Evolutionary conservation across 2,113 vertebrate genomes (phyloP).

Genomic region (Larimichthys crocea): DNA sequence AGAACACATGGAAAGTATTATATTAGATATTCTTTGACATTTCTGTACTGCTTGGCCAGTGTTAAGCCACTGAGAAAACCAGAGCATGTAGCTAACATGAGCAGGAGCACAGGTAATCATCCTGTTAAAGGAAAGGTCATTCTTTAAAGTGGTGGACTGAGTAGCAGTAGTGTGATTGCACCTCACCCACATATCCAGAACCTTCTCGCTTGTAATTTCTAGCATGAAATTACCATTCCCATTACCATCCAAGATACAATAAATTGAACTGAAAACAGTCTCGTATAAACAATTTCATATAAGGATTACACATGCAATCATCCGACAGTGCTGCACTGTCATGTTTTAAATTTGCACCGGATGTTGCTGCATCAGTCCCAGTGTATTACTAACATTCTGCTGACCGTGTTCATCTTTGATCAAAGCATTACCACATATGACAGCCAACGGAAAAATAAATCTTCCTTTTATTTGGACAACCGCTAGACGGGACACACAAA

Average conservation of each 20-base stretch:
- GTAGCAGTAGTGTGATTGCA: not conserved
- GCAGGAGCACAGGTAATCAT: not conserved
- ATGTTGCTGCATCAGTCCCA: not conserved
- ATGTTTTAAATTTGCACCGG: not conserved
- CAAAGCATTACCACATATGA: not conserved
- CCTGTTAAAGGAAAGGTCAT: slow-evolving; percentile 16
- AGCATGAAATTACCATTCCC: too few species aligned
- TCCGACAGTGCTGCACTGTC: not conserved
- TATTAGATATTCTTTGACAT: not conserved
- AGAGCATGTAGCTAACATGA: not conserved
- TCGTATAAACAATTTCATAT: too few species aligned
- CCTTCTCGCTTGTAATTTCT: not conserved
- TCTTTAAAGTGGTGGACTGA: not conserved
- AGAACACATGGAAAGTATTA: not conserved
- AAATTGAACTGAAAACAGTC: too few species aligned
- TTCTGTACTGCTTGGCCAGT: not conserved
- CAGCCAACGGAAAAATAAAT: slow-evolving; percentile 4
- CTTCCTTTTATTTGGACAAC: slow-evolving; percentile 12
- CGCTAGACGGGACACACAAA: not conserved
- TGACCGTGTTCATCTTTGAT: slow-evolving; percentile 2
- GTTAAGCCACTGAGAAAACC: not conserved
- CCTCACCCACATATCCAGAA: not conserved
- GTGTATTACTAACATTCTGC: not conserved
- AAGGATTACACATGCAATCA: not conserved
- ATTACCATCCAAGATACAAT: not conserved